Base-by-base conservation (phyloP, 2,888 invertebrate genomes). In the Taphrorychus bicolor region DNA sequence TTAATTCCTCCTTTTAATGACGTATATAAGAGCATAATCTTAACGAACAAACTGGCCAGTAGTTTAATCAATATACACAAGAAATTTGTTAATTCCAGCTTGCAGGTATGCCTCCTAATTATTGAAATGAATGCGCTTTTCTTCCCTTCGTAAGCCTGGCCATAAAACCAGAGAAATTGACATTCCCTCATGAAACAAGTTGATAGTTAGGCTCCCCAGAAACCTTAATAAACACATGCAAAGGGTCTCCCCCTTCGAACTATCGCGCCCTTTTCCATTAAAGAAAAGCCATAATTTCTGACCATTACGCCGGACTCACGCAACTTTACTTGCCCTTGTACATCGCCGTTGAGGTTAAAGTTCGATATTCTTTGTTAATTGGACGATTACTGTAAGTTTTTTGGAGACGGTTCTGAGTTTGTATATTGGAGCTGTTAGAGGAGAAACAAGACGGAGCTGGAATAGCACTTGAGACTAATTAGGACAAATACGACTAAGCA, bases 211-310 rank as follows among this genome's bases (percentile, higher is more conserved):
- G 18, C 2, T 19, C 40, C 48, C 32, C 48, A 11, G 23, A 42
- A 32, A 49, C 59, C 59, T 48, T 59, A 24, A 49, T 59, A 56
- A 57, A 14, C 18, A 48, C 9, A 63, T 49, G 59, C 49, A n/a
- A 59, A 23, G 59, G 57, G 56, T 48, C 49, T 56, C 56, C 56
- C 54, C 49, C 57, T 16, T 45, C 23, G 57, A 56, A 32, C 54
- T 48, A 45, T 45, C 63, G 63, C 63, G 56, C 63, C 57, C 56
- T 63, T 62, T 48, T 14, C 56, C 49, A 48, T 57, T 48, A 45
- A 18, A 57, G 56, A 57, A 45, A 63, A 45, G 40, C 56, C 21
- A 56, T 56, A 62, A 63, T 63, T 63, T 57, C 48, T 32, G 19
- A 40, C 32, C 24, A 54, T 61, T 61, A 53, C 54, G 24, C 45